Evolutionary conservation across 2,888 invertebrate genomes (phyloP).

Genomic region (Apomyelois bistriatella): DNA sequence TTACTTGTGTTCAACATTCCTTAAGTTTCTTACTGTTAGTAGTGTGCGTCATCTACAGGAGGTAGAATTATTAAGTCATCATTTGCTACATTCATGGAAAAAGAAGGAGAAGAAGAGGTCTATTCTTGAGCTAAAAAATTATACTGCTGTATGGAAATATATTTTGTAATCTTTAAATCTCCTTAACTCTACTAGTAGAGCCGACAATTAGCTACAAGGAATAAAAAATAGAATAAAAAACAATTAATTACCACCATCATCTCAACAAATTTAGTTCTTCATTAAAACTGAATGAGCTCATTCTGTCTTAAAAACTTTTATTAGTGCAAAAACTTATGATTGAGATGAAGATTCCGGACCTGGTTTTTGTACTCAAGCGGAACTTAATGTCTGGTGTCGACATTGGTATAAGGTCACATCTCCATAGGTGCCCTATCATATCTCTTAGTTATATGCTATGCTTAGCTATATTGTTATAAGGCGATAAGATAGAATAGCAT

Average conservation of each 20-base stretch:
- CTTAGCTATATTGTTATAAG: too few relatives aligned
- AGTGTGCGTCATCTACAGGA: too few relatives aligned
- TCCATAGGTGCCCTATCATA: neutral
- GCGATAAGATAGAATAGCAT: too few relatives aligned
- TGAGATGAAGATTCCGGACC: slow-evolving; percentile 57
- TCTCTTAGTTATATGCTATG: too few relatives aligned
- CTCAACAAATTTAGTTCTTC: slow-evolving; percentile 25
- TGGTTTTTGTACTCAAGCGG: slow-evolving; percentile 44
- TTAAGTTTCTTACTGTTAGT: too few relatives aligned
- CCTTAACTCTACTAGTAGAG: neutral
- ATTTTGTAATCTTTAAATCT: neutral
- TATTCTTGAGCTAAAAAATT: too few relatives aligned
- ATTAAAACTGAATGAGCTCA: slow-evolving; percentile 47
- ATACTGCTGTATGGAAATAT: neutral
- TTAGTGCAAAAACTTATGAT: slow-evolving; percentile 59
- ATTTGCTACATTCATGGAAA: too few relatives aligned
- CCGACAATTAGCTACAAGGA: neutral
- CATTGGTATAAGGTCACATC: neutral
- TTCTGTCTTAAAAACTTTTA: slow-evolving; percentile 53
- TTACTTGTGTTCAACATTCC: too few relatives aligned
- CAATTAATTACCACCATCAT: slow-evolving; percentile 19
- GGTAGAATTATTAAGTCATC: too few relatives aligned
- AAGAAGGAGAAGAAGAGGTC: too few relatives aligned
- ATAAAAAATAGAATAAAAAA: slow-evolving; percentile 19
- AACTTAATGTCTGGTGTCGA: slow-evolving; percentile 25